Percentiles rank a stretch among this genome's conserved stretches.
Evolutionary conservation across 1,140 invertebrate species (phyloP).

Genomic region (Hypsibius dujardini): DNA sequence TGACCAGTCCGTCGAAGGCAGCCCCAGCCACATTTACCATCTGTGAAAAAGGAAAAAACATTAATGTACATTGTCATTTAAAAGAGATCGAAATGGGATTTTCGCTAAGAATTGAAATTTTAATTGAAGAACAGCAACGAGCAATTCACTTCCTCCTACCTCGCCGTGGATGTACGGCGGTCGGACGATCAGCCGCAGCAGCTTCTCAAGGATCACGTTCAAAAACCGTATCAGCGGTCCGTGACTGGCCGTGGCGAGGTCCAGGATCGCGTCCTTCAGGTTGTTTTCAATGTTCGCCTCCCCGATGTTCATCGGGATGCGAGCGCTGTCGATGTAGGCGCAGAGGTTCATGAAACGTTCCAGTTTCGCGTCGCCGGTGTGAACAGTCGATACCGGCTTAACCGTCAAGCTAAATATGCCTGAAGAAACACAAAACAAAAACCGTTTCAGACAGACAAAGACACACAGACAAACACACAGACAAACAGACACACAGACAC

Average conservation of each 20-base stretch:
- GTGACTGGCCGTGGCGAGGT: conserved; percentile 50
- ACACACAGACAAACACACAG: no score
- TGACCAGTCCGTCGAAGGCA: conserved; percentile 15
- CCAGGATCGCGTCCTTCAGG: conserved; percentile 44
- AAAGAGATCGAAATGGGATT: no score
- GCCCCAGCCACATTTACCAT: not conserved
- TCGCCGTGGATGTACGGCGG: conserved; percentile 55
- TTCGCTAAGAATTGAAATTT: no score
- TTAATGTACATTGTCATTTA: conserved; percentile 23
- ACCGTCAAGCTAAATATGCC: conserved; percentile 29
- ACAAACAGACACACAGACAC: no score
- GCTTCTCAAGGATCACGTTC: conserved; percentile 66
- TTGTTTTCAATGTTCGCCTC: conserved; percentile 61
- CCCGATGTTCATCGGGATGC: conserved; percentile 52
- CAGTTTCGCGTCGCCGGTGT: conserved; percentile 39
- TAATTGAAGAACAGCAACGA: not conserved
- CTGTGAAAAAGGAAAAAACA: not conserved
- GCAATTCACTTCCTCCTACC: conserved; percentile 25
- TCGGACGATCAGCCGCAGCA: conserved; percentile 59
- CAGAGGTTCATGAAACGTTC: conserved; percentile 59
- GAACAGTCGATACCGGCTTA: not conserved
- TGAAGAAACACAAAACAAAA: conserved; percentile 29
- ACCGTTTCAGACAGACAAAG: not conserved
- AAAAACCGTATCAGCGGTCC: conserved; percentile 68
- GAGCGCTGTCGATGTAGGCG: conserved; percentile 53